Base-by-base conservation (phyloP, 2,113 vertebrate species). In the Percina caprodes region DNA sequence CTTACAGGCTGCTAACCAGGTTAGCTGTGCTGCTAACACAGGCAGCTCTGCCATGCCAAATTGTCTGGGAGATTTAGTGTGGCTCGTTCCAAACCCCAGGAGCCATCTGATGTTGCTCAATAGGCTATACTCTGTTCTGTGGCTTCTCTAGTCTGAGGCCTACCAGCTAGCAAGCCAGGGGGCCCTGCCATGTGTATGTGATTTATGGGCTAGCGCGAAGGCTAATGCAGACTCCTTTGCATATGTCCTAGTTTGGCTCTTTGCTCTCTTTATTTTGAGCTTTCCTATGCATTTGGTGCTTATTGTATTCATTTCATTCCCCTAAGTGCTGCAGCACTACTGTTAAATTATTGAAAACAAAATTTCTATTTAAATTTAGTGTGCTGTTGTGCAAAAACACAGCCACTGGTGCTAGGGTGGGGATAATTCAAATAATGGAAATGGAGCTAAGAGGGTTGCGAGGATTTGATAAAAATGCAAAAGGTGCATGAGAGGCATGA, bases 341-440 rank as follows among this genome's bases (percentile, higher is more conserved):
- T 93, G 93, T 94, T 96, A 96, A 96, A 96, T 95, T 96, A 96
- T 95, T 90, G 88, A 95, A 96, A 96, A 96, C 93, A 92, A 92
- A 94, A 95, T 95, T 95, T 95, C 93, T 92, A 94, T 95, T 95
- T 95, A 94, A 93, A 95, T 96, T 92, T 94, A 94, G 94, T 90
- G 86, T 90, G 92, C 91, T 94, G 93, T 94, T 91, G 88, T 95
- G 94, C 69, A 91, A 81, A 89, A 92, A 92, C 71, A 69, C 91
- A 92, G 83, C 92, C 94, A 73, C 55, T 65, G 48, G 45, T 75
- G 49, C 59, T 13, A 61, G 11, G 65, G 79, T 56, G n/a, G 51
- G 45, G 55, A 61, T 88, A 59, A 73, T 63, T 76, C 30, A 56
- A 58, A 77, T 66, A 59, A 76, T 48, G 51, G 52, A 76, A 78